phyloP scores from a whole-genome alignment of 1,140 invertebrate genomes.

The Diploscapter pachys region DNA sequence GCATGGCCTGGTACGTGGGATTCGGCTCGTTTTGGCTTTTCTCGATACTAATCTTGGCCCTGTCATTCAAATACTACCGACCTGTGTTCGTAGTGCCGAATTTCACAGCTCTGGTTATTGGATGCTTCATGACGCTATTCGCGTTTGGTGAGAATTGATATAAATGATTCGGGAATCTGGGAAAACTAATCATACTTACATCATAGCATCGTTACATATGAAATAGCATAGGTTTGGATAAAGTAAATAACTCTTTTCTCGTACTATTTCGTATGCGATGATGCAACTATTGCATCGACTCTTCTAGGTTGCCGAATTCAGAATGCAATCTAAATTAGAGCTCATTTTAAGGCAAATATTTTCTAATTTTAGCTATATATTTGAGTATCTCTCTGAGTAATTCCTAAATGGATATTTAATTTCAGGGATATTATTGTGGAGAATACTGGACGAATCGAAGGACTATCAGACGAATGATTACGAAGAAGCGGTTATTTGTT shows the following conservation, averaged over 20 bases:
- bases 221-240: too few relatives aligned
- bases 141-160: conserved; percentile 10
- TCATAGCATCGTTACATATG: too few relatives aligned
- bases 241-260: too few relatives aligned
- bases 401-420: background rate
- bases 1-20: conserved; percentile 31
- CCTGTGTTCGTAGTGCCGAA: conserved; percentile 34
- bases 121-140: conserved; percentile 26
- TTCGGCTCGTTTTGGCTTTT: conserved; percentile 32
- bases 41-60: conserved; percentile 29
- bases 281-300: too few relatives aligned
- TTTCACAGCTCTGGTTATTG: conserved; percentile 28
- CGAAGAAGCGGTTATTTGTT: conserved; percentile 22
- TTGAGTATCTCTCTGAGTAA: too few relatives aligned
- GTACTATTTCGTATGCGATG: too few relatives aligned
- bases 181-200: too few relatives aligned
- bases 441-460: conserved; percentile 23
- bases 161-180: too few relatives aligned
- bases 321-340: too few relatives aligned
- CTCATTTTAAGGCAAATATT: too few relatives aligned
- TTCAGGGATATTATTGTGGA: conserved; percentile 13
- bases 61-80: conserved; percentile 35
- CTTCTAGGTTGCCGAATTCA: too few relatives aligned
- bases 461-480: conserved; percentile 29
- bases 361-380: too few relatives aligned